A percentile compares a stretch with the other conserved stretches of the same genome.
Evolutionary conservation across 2,888 invertebrate species (phyloP).

Genomic region (Eurois occulta): DNA sequence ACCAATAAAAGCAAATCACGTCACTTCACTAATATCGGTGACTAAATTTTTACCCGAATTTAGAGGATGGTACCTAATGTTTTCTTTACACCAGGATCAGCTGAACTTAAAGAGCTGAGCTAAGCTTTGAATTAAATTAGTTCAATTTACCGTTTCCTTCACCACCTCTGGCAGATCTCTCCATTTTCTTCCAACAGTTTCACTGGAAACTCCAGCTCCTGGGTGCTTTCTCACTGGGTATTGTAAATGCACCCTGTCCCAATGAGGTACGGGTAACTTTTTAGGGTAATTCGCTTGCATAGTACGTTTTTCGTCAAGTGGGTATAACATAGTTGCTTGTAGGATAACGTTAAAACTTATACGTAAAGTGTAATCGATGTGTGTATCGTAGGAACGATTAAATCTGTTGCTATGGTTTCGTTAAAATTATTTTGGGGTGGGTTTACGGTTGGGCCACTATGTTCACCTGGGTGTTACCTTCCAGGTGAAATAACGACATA

Average conservation of each 20-base stretch:
- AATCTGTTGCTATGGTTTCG: constrained; percentile 49
- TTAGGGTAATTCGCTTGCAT: constrained; percentile 83
- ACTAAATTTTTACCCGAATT: neutral
- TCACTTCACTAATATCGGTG: neutral
- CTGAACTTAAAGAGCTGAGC: neutral
- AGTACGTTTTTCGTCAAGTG: constrained; percentile 42
- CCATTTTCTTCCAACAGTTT: constrained; percentile 77
- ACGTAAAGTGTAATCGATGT: constrained; percentile 35
- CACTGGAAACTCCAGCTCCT: constrained; percentile 77
- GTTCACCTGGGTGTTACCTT: too few relatives aligned
- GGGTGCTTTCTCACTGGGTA: constrained; percentile 81
- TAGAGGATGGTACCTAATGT: neutral
- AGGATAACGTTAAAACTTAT: neutral
- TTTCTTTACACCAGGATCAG: neutral
- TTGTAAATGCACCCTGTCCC: constrained; percentile 80
- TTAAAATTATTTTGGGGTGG: neutral
- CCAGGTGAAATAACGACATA: too few relatives aligned
- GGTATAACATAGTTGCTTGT: constrained; percentile 22
- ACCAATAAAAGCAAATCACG: neutral
- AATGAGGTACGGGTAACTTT: constrained; percentile 71
- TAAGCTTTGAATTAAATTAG: neutral
- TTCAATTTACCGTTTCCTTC: constrained; percentile 72
- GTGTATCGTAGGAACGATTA: constrained; percentile 13
- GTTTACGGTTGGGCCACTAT: too few relatives aligned
- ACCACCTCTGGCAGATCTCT: constrained; percentile 77